Conservation (phyloP, 2,888 invertebrate species). For the Agrochola macilenta region DNA sequence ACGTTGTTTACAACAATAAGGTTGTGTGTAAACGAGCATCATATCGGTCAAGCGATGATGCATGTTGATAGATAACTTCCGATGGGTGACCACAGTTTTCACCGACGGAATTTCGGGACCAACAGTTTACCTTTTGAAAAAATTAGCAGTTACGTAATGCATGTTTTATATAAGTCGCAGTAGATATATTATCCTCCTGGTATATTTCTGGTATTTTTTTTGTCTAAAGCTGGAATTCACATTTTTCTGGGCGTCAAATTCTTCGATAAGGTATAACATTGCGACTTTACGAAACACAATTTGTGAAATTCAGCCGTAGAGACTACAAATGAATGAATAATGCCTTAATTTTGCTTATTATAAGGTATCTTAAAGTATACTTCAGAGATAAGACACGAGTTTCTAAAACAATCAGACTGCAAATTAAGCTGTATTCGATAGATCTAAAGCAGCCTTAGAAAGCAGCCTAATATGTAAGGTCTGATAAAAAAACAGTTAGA, state of each 20-base stretch:
- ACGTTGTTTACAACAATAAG: slow-evolving; percentile 9
- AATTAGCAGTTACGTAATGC: neutral
- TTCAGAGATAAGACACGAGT: neutral
- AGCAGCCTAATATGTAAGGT: neutral
- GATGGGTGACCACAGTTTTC: slow-evolving; percentile 35
- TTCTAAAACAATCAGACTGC: neutral
- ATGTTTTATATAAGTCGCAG: neutral
- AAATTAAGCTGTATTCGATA: neutral
- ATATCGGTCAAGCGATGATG: slow-evolving; percentile 25
- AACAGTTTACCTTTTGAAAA: slow-evolving; percentile 36
- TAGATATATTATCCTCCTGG: neutral
- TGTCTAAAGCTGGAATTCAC: neutral
- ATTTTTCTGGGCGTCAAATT: neutral
- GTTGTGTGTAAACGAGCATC: slow-evolving; percentile 3
- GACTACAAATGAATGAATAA: neutral
- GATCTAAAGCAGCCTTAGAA: neutral
- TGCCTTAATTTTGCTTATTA: neutral
- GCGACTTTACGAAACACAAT: neutral
- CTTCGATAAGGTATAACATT: neutral
- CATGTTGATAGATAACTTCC: slow-evolving; percentile 61
- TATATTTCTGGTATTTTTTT: neutral
- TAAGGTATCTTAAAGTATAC: neutral
- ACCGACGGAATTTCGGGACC: slow-evolving; percentile 3
- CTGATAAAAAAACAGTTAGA: neutral
- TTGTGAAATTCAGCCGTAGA: neutral